Conservation (phyloP, 2,888 invertebrate species). For the Phanerotoma sp. region DNA sequence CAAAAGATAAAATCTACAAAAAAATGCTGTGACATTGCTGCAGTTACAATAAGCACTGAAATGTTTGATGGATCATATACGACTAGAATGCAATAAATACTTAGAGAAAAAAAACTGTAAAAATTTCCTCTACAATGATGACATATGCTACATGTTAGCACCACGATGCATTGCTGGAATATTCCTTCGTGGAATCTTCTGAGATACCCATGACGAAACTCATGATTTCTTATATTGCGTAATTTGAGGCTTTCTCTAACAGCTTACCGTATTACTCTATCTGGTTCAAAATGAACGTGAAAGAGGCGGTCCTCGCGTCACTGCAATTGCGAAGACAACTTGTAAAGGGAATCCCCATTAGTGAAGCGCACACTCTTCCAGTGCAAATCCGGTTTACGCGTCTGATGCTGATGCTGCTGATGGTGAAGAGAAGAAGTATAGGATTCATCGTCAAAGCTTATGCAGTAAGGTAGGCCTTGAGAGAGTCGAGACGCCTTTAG, state of each 20-base stretch:
- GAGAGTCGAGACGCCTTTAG: neutral
- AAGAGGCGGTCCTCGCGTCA: conserved; percentile 8
- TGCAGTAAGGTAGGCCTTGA: neutral
- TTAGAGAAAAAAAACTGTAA: conserved; percentile 6
- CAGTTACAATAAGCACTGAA: no score
- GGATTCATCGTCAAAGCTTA: conserved; percentile 21
- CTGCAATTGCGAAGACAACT: conserved; percentile 36
- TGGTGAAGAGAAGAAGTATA: conserved; percentile 14
- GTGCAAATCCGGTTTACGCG: conserved; percentile 42
- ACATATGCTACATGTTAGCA: conserved; percentile 7
- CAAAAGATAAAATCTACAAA: neutral
- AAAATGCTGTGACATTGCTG: no score
- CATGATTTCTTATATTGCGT: conserved; percentile 12
- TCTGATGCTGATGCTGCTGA: conserved; percentile 16
- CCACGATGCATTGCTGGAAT: neutral
- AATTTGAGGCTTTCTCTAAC: conserved; percentile 13
- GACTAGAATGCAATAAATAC: no score
- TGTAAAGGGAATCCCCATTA: conserved; percentile 45
- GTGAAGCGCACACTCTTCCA: conserved; percentile 35
- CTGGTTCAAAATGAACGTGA: neutral
- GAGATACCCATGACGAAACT: conserved; percentile 7
- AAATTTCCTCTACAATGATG: neutral
- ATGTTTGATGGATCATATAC: no score
- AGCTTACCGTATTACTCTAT: conserved; percentile 1
- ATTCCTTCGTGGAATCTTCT: neutral